phyloP scores from a whole-genome alignment of 2,888 invertebrate genomes.

The Metopia argyrocephala region DNA sequence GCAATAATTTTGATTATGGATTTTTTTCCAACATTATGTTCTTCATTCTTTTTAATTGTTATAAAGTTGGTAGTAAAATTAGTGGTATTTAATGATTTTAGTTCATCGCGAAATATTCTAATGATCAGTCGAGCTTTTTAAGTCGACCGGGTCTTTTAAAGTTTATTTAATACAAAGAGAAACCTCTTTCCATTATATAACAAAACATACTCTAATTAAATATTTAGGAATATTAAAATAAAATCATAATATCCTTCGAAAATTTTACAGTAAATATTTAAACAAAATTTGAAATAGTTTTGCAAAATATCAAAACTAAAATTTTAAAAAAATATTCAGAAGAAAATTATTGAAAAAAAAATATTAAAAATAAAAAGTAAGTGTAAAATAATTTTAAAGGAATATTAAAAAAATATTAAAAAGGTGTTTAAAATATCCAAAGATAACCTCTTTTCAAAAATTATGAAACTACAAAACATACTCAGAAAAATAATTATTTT shows the following conservation, averaged over 20 bases:
- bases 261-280: neutral
- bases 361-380: neutral
- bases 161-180: conserved; percentile 3
- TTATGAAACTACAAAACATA: too few relatives aligned
- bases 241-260: neutral
- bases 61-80: conserved; percentile 53
- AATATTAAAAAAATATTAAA: too few relatives aligned
- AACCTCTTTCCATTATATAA: conserved; percentile 10
- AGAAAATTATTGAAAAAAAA: neutral
- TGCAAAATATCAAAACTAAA: neutral
- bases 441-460: too few relatives aligned
- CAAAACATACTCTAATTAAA: conserved; percentile 16
- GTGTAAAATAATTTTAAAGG: neutral
- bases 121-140: conserved; percentile 74
- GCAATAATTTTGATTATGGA: conserved; percentile 59
- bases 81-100: conserved; percentile 67
- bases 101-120: conserved; percentile 75
- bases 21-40: conserved; percentile 48
- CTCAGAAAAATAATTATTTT: too few relatives aligned
- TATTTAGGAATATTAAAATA: neutral
- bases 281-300: neutral
- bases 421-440: too few relatives aligned
- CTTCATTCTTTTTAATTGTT: conserved; percentile 51
- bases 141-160: conserved; percentile 43
- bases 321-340: neutral